Conservation (phyloP, 1,140 invertebrate genomes). For the Anthonomus grandis region DNA sequence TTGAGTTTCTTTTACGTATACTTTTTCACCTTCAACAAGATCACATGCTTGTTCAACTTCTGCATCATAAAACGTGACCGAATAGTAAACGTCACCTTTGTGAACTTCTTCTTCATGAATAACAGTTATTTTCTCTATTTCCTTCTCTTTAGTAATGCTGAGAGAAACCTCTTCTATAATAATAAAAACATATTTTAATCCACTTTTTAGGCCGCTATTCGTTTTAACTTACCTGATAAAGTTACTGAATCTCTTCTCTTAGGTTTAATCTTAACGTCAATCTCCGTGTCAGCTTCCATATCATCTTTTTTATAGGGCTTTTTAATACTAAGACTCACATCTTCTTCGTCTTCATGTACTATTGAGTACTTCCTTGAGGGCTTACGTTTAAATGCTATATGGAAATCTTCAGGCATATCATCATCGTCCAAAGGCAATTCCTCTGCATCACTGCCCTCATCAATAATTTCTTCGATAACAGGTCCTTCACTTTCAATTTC, state of each 20-base stretch:
- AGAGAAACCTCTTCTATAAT: conserved; percentile 53
- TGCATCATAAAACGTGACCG: conserved; percentile 81
- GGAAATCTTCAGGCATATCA: conserved; percentile 52
- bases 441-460: conserved; percentile 57
- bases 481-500: conserved; percentile 64
- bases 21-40: conserved; percentile 84
- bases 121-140: conserved; percentile 52
- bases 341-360: conserved; percentile 58
- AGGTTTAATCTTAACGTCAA: conserved; percentile 56
- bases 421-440: conserved; percentile 62
- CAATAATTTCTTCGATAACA: conserved; percentile 66
- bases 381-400: conserved; percentile 55
- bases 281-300: conserved; percentile 57
- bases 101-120: conserved; percentile 54
- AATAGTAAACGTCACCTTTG: conserved; percentile 75
- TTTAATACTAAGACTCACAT: conserved; percentile 52
- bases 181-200: conserved; percentile 32
- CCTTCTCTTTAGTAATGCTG: conserved; percentile 57
- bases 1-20: conserved; percentile 79
- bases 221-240: conserved; percentile 31
- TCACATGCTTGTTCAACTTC: conserved; percentile 84
- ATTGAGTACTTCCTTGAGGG: conserved; percentile 56
- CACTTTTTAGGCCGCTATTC: not conserved
- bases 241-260: conserved; percentile 60
- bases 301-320: conserved; percentile 49